Evolutionary conservation across 2,113 vertebrate genomes (phyloP), one percentile per base, ranked within the genome.

Genomic region (Perca schrenkii): DNA sequence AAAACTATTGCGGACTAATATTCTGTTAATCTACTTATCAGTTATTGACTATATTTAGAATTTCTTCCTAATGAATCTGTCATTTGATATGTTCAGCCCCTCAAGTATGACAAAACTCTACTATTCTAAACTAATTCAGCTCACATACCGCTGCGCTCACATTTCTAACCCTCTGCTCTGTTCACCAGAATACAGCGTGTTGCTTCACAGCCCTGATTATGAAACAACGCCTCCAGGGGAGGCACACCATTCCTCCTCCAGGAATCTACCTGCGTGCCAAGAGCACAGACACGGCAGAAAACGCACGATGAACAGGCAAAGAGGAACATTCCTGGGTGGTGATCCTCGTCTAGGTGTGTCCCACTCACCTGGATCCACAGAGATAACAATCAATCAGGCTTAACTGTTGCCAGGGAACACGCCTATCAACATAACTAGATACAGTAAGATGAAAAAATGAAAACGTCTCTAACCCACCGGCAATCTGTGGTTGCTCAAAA

Each of bases 241-340:
- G 66, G 78, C 19, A 63, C 72, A 77, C 69, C 87, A 73, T 89
- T 92, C 85, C 43, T 78, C 62, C 67, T 77, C 65, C 64, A 82
- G 34, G 69, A 90, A 84, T 76, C 43, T n/a, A 85, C 65, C 79
- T 84, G 67, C 58, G 50, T 80, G 82, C 86, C 85, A 80, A 80
- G 34, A 80, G 31, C 28, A 7, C 34, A 25, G 40, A 84, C 6
- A 40, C 2, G 10, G 34, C 69, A 46, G n/a, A 25, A 49, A 22
- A 58, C 56, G 80, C 71, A 74, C 62, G 61, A 47, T 21, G 54
- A 54, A 53, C 83, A 57, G n/a, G 53, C 57, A 8, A 28, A 68
- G 82, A 83, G 67, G 79, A 88, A 91, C 91, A 93, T 94, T 93
- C 90, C 84, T 82, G 65, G 17, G 28, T 74, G 63, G 70, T 84